A percentile compares a stretch with the other conserved stretches of the same genome.
Evolutionary conservation across 2,888 invertebrate species (phyloP).

Genomic region (Parnassius smintheus): DNA sequence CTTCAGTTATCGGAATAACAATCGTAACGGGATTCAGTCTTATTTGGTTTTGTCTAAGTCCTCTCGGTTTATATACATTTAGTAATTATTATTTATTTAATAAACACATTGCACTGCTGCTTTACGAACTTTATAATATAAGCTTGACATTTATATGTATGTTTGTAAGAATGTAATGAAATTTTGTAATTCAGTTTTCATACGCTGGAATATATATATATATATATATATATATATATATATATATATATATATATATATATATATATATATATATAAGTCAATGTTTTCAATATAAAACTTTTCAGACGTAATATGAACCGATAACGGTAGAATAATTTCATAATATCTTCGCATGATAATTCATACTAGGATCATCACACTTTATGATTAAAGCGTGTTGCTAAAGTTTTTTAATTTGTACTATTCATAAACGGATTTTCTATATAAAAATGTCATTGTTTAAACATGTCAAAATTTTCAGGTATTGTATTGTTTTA

Average conservation of each 20-base stretch:
- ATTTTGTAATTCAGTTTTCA: too few relatives aligned
- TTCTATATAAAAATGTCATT: not conserved
- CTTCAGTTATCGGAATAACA: slow-evolving; percentile 29
- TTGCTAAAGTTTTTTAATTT: not conserved
- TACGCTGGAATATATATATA: too few relatives aligned
- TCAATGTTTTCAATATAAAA: not conserved
- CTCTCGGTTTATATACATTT: slow-evolving; percentile 32
- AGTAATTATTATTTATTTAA: slow-evolving; percentile 37
- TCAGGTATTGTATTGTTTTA: slow-evolving; percentile 42
- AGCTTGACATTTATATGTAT: not conserved
- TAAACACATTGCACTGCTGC: not conserved
- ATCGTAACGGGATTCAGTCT: slow-evolving; percentile 30
- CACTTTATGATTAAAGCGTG: not conserved
- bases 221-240: too few relatives aligned
- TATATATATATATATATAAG: too few relatives aligned
- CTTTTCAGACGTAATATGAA: not conserved
- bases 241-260: too few relatives aligned
- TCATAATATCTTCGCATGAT: not conserved
- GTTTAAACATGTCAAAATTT: slow-evolving; percentile 14
- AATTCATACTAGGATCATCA: not conserved
- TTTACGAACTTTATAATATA: not conserved
- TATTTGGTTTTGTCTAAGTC: slow-evolving; percentile 32
- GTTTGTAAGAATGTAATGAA: not conserved
- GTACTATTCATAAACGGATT: not conserved
- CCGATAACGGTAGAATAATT: not conserved